Conservation (phyloP, 1,140 invertebrate genomes). For the Lepidostoma basale region DNA sequence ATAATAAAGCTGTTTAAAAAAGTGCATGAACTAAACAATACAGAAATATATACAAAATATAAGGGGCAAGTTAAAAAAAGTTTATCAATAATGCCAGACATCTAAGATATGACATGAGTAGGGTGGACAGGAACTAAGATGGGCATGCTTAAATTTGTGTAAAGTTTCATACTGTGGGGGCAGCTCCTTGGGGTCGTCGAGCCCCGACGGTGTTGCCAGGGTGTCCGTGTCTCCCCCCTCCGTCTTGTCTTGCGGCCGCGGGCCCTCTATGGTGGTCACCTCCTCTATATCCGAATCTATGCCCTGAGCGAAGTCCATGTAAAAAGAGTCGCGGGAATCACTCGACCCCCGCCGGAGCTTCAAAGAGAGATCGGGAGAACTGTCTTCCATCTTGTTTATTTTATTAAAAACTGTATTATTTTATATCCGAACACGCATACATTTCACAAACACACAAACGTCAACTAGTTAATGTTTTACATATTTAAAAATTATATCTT, state of each 20-base stretch:
- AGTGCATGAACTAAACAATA: too few relatives aligned
- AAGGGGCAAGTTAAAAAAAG: too few relatives aligned
- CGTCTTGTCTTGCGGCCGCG: constrained; percentile 49
- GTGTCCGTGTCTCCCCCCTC: constrained; percentile 61
- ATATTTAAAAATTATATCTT: background rate
- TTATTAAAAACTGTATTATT: background rate
- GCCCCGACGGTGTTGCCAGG: constrained; percentile 59
- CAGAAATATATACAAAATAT: too few relatives aligned
- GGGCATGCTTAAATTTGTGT: too few relatives aligned
- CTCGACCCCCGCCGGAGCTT: constrained; percentile 81
- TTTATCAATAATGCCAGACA: too few relatives aligned
- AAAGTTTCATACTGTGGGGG: constrained; percentile 52
- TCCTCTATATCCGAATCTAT: constrained; percentile 89
- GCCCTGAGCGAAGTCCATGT: constrained; percentile 86
- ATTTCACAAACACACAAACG: too few relatives aligned
- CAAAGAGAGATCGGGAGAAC: constrained; percentile 81
- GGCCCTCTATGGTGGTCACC: constrained; percentile 68
- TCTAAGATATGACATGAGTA: too few relatives aligned
- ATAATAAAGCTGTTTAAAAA: too few relatives aligned
- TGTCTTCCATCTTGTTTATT: constrained; percentile 75
- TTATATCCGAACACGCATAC: constrained; percentile 8
- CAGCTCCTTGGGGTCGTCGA: constrained; percentile 57
- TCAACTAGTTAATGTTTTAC: too few relatives aligned
- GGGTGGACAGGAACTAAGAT: too few relatives aligned
- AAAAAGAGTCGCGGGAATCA: constrained; percentile 84